Percentiles rank a stretch among this genome's conserved stretches.
These are phyloP conservation scores for Rhinopomastus cyanomelas DNA, from an alignment of 2,113 vertebrate genomes.

Conservation along the genomic window DNA sequence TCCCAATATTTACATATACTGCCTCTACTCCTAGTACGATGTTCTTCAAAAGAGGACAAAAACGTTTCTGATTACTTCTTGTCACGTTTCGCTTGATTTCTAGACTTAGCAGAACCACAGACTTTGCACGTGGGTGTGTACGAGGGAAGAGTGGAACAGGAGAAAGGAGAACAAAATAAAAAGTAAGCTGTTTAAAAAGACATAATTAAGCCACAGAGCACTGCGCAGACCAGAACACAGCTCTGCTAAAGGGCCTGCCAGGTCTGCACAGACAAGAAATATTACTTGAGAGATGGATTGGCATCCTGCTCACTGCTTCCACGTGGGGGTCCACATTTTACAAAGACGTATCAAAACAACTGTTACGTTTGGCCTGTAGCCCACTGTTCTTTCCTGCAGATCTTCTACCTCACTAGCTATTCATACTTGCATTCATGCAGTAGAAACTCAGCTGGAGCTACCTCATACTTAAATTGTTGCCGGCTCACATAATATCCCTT, in stretches of 20 bases:
- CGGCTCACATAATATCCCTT: not conserved
- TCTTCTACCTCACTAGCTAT: not conserved
- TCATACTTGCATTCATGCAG: not conserved
- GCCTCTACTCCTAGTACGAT: not conserved
- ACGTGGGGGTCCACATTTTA: not conserved
- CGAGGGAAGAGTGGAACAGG: not conserved
- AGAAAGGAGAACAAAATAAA: not conserved
- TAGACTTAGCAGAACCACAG: not conserved
- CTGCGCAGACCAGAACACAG: not conserved
- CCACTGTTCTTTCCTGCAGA: not conserved
- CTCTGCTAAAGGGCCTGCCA: not conserved
- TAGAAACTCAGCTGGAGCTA: not conserved
- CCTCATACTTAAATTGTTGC: not conserved
- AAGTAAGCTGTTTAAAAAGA: not conserved
- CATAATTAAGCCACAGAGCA: not conserved
- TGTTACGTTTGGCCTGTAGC: not conserved
- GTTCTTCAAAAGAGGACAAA: not conserved
- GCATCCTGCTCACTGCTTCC: not conserved
- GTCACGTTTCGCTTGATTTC: not conserved
- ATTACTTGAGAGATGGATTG: not conserved
- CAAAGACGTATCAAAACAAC: not conserved
- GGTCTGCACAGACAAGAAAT: not conserved
- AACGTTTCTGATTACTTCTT: not conserved
- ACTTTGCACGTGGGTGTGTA: not conserved
- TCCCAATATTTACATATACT: not conserved